Percentiles rank a stretch among this genome's conserved stretches.
Conservation (phyloP, 1,140 invertebrate species). For the Drosophila sechellia region DNA sequence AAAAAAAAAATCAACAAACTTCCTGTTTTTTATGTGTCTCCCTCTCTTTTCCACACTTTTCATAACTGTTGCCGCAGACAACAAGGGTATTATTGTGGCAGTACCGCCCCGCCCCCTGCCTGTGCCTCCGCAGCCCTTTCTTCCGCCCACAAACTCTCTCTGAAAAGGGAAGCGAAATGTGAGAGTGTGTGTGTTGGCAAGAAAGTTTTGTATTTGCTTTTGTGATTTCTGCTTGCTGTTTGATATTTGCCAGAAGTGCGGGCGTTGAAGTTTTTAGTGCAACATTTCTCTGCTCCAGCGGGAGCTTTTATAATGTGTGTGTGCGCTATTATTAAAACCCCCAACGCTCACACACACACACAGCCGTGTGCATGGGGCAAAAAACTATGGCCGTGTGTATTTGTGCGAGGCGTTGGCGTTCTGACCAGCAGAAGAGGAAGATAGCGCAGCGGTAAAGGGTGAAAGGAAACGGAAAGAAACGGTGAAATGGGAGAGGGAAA, state of each 20-base stretch:
- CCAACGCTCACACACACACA: conserved; percentile 33
- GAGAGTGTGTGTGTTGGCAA: conserved; percentile 35
- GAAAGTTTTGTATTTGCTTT: conserved; percentile 76
- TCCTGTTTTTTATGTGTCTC: conserved; percentile 56
- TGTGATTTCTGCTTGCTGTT: conserved; percentile 65
- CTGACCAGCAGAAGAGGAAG: conserved; percentile 45
- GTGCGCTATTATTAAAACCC: conserved; percentile 75
- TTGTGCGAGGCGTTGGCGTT: conserved; percentile 75
- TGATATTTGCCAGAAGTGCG: conserved; percentile 73
- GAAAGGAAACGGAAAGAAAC: conserved; percentile 22
- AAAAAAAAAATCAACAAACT: conserved; percentile 72
- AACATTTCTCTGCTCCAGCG: conserved; percentile 75
- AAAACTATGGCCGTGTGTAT: conserved; percentile 59
- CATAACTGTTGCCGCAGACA: conserved; percentile 80
- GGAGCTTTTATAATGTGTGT: conserved; percentile 73
- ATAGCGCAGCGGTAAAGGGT: conserved; percentile 14
- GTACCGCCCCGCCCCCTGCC: conserved; percentile 20
- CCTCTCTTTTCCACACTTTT: conserved; percentile 22
- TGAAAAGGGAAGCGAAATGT: conserved; percentile 8
- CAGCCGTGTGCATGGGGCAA: conserved; percentile 29
- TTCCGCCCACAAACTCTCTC: conserved; percentile 12
- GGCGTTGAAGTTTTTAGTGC: conserved; percentile 80
- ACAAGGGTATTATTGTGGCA: conserved; percentile 80
- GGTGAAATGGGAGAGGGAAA: conserved; percentile 1
- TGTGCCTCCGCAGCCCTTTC: background rate